These are phyloP conservation scores for Pteropus alecto DNA, from an alignment of 2,113 vertebrate genomes.

Conservation along the genomic window DNA sequence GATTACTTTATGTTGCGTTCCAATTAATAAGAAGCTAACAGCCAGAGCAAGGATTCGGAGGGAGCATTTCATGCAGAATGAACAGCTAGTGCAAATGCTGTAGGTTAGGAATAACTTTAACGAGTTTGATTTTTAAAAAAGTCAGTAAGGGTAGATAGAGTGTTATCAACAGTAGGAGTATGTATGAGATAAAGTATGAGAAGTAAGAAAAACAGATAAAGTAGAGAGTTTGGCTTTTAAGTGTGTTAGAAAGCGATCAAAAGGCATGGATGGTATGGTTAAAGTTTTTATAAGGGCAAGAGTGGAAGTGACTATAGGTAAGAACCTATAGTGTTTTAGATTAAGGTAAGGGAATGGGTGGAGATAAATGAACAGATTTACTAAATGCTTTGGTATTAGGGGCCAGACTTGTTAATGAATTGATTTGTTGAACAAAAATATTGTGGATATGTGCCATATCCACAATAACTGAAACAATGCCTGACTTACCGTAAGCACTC, in stretches of 20 bases:
- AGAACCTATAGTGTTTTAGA: too few relatives aligned
- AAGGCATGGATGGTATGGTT: too few relatives aligned
- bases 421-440: neutral
- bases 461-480: neutral
- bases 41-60: neutral
- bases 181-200: neutral
- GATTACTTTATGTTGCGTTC: neutral
- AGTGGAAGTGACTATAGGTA: neutral
- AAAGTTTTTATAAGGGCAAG: neutral
- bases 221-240: neutral
- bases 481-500: neutral
- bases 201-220: neutral
- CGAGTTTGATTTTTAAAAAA: neutral
- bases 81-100: neutral
- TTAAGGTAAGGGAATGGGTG: neutral
- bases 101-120: neutral
- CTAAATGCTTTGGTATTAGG: neutral
- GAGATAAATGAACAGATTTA: neutral
- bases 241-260: neutral
- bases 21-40: neutral
- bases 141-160: neutral
- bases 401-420: neutral
- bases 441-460: neutral
- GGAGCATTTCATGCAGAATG: neutral
- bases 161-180: neutral